Percentiles rank a stretch among this genome's conserved stretches.
Evolutionary conservation across 2,113 vertebrate species (phyloP).

Genomic region (Chauna torquata): DNA sequence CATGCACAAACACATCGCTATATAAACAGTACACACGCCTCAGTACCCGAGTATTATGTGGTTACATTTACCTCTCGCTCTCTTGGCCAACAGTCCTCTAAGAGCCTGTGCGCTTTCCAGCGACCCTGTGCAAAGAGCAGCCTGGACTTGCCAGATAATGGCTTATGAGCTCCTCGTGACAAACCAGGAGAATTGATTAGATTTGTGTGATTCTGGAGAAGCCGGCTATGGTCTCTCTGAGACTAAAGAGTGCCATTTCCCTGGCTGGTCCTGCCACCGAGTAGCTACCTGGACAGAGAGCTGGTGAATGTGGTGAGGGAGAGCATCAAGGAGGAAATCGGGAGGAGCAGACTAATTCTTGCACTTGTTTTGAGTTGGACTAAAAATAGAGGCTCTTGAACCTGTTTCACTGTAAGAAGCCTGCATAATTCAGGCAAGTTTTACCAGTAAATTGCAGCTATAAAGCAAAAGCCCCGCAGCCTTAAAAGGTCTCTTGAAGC

Average conservation of each 20-base stretch:
- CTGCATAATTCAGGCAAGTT: conserved; percentile 22
- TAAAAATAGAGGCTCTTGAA: conserved; percentile 53
- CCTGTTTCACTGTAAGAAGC: not conserved
- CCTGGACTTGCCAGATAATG: not conserved
- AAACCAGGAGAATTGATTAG: not conserved
- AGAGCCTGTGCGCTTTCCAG: not conserved
- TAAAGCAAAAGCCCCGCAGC: not conserved
- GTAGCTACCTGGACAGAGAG: not conserved
- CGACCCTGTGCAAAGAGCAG: not conserved
- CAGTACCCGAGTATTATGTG: fast-evolving
- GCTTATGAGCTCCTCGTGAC: not conserved
- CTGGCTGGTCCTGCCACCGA: not conserved
- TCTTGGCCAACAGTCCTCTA: not conserved
- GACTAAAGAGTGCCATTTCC: not conserved
- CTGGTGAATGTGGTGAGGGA: not conserved
- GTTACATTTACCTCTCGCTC: not conserved
- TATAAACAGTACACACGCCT: not conserved
- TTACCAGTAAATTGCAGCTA: conserved; percentile 28
- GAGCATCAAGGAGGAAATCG: not conserved
- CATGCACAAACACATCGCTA: fast-evolving
- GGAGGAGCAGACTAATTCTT: not conserved
- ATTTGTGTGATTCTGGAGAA: not conserved
- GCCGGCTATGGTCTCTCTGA: not conserved
- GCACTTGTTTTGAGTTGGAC: conserved; percentile 1
- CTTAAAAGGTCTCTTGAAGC: conserved; percentile 44